Percentiles rank a stretch among this genome's conserved stretches.
These are phyloP conservation scores for Anarsia innoxiella DNA, from an alignment of 2,888 invertebrate species.

Conservation along the genomic window DNA sequence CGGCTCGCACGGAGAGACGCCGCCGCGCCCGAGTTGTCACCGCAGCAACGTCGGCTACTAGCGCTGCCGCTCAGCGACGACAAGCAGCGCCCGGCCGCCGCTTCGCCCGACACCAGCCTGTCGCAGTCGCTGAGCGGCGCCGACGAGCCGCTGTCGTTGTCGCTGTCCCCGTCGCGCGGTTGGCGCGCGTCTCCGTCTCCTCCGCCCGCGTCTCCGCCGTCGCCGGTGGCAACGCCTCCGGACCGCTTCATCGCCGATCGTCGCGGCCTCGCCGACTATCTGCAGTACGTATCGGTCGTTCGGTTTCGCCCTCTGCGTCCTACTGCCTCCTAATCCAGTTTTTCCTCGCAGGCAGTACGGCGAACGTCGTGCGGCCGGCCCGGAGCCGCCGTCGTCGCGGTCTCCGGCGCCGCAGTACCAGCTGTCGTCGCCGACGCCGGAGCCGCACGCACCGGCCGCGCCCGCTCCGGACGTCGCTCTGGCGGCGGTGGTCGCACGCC, in stretches of 20 bases:
- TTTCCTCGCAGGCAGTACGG: neutral
- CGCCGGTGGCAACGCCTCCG: constrained; percentile 3
- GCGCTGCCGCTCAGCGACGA: neutral
- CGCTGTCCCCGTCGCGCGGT: constrained; percentile 9
- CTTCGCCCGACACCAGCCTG: constrained; percentile 10
- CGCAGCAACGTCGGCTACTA: constrained; percentile 1
- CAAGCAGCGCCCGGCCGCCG: neutral
- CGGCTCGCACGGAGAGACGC: neutral
- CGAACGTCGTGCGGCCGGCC: too few relatives aligned
- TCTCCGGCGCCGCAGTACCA: constrained; percentile 4
- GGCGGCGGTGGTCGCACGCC: constrained; percentile 76
- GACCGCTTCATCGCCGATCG: constrained; percentile 42
- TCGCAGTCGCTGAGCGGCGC: constrained; percentile 19
- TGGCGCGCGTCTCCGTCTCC: constrained; percentile 15
- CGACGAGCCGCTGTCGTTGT: constrained; percentile 11
- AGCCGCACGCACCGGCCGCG: constrained; percentile 42
- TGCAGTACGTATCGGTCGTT: constrained; percentile 11
- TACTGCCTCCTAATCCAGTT: neutral
- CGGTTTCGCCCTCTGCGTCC: neutral
- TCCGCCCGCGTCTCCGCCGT: constrained; percentile 20
- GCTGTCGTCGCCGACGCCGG: constrained; percentile 10
- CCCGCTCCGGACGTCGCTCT: constrained; percentile 55
- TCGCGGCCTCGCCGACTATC: constrained; percentile 28
- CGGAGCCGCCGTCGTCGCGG: neutral
- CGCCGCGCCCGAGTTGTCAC: neutral